A percentile compares a stretch with the other conserved stretches of the same genome.
These are phyloP conservation scores for Drosophila merina DNA, from an alignment of 2,888 invertebrate species.

Conservation along the genomic window DNA sequence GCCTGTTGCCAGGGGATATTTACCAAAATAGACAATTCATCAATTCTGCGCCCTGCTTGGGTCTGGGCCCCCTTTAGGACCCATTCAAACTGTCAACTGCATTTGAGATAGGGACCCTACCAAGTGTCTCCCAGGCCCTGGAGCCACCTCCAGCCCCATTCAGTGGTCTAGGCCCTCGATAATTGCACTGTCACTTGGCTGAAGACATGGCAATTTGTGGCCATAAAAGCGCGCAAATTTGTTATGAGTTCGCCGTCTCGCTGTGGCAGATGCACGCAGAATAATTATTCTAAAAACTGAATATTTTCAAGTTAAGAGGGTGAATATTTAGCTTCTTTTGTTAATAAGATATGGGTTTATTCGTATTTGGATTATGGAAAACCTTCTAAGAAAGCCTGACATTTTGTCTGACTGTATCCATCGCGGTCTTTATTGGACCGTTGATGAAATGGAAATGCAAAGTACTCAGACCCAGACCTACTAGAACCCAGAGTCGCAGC, in stretches of 20 bases:
- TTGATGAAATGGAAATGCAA: slow-evolving; percentile 76
- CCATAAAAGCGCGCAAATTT: slow-evolving; percentile 80
- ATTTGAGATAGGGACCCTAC: slow-evolving; percentile 41
- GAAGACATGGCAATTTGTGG: slow-evolving; percentile 79
- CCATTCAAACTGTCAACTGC: slow-evolving; percentile 70
- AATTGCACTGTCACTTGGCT: slow-evolving; percentile 77
- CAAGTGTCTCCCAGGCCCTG: slow-evolving; percentile 23
- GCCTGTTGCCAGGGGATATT: slow-evolving; percentile 33
- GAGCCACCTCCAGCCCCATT: slow-evolving; percentile 18
- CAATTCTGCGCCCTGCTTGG: slow-evolving; percentile 62
- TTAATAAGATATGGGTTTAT: no score
- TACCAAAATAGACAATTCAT: slow-evolving; percentile 71
- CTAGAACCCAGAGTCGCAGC: slow-evolving; percentile 34
- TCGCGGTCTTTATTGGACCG: slow-evolving; percentile 29
- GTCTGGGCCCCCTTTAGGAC: slow-evolving; percentile 11
- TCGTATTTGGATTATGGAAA: no score
- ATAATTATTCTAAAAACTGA: background rate
- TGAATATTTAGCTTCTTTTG: no score
- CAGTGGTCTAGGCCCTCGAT: slow-evolving; percentile 60
- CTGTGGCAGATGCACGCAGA: slow-evolving; percentile 6
- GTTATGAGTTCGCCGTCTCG: slow-evolving; percentile 60
- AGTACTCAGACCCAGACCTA: slow-evolving; percentile 33
- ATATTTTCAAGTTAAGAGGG: background rate
- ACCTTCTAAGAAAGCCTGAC: background rate
- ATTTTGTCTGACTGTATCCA: slow-evolving; percentile 8